Evolutionary conservation across 2,888 invertebrate species (phyloP).

Genomic region (Thera obeliscata): DNA sequence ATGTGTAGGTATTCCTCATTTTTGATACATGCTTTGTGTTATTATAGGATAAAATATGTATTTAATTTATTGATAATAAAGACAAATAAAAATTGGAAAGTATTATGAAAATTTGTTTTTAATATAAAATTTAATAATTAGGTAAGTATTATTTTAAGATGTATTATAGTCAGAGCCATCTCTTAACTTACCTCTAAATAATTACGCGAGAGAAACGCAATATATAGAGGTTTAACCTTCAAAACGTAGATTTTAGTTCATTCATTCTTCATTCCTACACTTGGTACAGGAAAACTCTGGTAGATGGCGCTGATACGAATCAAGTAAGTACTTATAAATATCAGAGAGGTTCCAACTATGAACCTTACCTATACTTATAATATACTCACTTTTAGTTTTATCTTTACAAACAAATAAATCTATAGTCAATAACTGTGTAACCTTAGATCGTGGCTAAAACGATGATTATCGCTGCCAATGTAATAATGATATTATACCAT

Average conservation of each 20-base stretch:
- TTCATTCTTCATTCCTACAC: not conserved
- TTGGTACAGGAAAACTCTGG: constrained; percentile 10
- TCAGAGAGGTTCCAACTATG: too few relatives aligned
- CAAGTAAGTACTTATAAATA: not conserved
- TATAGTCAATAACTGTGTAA: not conserved
- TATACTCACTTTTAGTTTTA: too few relatives aligned
- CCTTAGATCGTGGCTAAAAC: constrained; percentile 18
- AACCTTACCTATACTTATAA: too few relatives aligned
- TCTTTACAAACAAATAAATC: too few relatives aligned
- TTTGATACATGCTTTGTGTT: not conserved
- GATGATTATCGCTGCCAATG: constrained; percentile 11
- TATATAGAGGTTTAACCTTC: not conserved
- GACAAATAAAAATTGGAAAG: not conserved
- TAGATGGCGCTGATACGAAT: constrained; percentile 28
- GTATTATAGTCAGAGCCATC: constrained; percentile 19
- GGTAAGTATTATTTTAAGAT: not conserved
- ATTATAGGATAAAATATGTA: not conserved
- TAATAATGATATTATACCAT: constrained; percentile 25
- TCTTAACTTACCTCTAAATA: not conserved
- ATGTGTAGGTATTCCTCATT: not conserved
- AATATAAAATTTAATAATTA: too few relatives aligned
- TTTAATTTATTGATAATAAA: constrained; percentile 6
- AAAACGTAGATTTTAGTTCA: not conserved
- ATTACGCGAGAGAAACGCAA: not conserved
- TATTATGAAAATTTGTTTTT: not conserved